Evolutionary conservation across 2,888 invertebrate species (phyloP).

Genomic region (Pachliopta kotzebuea): DNA sequence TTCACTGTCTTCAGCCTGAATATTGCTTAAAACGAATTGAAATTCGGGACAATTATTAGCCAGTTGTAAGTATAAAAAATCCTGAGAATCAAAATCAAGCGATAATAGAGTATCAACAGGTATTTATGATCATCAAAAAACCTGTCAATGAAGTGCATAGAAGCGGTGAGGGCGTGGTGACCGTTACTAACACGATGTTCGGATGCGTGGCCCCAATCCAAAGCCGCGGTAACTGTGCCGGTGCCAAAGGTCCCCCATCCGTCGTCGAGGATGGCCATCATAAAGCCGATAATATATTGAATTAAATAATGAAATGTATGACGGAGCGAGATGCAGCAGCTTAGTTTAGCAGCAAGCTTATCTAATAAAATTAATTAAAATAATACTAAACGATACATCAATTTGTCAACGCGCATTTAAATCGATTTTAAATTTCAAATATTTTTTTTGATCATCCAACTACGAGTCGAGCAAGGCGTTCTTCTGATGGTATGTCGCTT

Average conservation of each 20-base stretch:
- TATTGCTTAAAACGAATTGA: too few species aligned
- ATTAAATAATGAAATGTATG: constrained; percentile 7
- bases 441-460: too few species aligned
- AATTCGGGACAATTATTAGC: too few species aligned
- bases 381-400: constrained; percentile 7
- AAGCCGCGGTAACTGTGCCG: constrained; percentile 33
- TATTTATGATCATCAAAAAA: constrained; percentile 16
- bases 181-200: constrained; percentile 40
- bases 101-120: constrained; percentile 6
- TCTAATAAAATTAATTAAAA: constrained; percentile 6
- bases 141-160: constrained; percentile 33
- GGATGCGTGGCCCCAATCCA: constrained; percentile 40
- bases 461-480: too few species aligned
- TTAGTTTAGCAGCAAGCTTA: constrained; percentile 8
- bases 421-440: neutral
- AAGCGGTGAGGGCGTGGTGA: constrained; percentile 37
- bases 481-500: too few species aligned
- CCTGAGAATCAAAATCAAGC: neutral
- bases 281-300: constrained; percentile 33
- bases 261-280: constrained; percentile 36
- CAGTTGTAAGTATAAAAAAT: too few species aligned
- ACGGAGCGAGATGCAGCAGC: neutral
- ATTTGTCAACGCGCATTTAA: constrained; percentile 8
- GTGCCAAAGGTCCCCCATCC: constrained; percentile 37
- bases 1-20: too few species aligned